Evolutionary conservation across 2,888 invertebrate genomes (phyloP).

Genomic region (Auanema sp.): DNA sequence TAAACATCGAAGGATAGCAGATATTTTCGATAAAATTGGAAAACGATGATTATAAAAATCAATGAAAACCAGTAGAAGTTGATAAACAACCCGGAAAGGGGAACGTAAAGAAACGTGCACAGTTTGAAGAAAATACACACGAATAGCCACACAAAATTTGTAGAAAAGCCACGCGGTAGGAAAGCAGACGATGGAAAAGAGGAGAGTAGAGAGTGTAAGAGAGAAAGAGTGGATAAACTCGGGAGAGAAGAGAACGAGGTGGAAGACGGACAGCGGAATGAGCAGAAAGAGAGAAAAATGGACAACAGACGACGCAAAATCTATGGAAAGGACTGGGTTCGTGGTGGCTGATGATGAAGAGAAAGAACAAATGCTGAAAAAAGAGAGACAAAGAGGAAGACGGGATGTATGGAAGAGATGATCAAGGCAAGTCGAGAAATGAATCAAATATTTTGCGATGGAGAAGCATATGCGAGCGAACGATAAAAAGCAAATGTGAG

Average conservation of each 20-base stretch:
- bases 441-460: too few relatives aligned
- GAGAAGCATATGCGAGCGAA: too few relatives aligned
- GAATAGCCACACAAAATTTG: background rate
- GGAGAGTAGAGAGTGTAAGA: constrained; percentile 6
- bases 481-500: too few relatives aligned
- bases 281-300: background rate
- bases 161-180: background rate
- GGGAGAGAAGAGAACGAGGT: constrained; percentile 9
- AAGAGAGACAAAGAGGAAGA: background rate
- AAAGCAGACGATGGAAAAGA: background rate
- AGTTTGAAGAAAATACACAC: too few relatives aligned
- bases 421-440: background rate
- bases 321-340: too few relatives aligned
- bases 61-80: too few relatives aligned
- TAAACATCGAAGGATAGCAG: too few relatives aligned
- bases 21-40: too few relatives aligned
- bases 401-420: constrained; percentile 6
- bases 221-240: constrained; percentile 2
- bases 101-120: too few relatives aligned
- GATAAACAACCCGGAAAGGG: too few relatives aligned
- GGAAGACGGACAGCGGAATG: background rate
- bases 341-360: background rate
- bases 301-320: too few relatives aligned
- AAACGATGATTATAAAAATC: too few relatives aligned
- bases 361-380: background rate